These are phyloP conservation scores for Diarsia mendica DNA, from an alignment of 2,888 invertebrate genomes.

Conservation along the genomic window DNA sequence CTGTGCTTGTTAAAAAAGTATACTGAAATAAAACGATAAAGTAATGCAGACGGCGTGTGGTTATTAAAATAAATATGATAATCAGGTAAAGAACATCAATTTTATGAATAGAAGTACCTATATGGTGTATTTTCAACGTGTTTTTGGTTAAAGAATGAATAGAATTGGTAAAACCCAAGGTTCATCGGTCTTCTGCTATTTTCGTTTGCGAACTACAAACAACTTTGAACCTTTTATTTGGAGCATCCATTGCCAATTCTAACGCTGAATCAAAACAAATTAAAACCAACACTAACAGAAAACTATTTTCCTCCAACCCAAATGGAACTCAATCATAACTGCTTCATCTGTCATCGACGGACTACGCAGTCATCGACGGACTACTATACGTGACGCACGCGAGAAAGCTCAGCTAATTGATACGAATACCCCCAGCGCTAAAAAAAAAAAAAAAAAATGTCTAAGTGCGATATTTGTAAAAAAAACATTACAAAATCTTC, in stretches of 20 bases:
- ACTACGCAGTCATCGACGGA: no score
- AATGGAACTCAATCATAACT: constrained; percentile 56
- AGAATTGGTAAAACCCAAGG: constrained; percentile 15
- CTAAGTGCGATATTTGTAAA: no score
- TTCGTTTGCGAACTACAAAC: constrained; percentile 11
- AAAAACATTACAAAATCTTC: no score
- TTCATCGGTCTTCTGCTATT: constrained; percentile 22
- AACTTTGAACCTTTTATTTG: constrained; percentile 20
- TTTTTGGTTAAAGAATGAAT: neutral
- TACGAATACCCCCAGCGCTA: no score
- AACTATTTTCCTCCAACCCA: constrained; percentile 34
- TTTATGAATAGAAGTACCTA: neutral
- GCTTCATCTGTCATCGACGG: no score
- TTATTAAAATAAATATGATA: constrained; percentile 6
- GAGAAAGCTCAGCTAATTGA: no score
- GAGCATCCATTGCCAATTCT: constrained; percentile 29
- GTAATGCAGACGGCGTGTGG: neutral
- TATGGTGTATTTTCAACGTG: constrained; percentile 4
- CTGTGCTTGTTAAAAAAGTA: constrained; percentile 1
- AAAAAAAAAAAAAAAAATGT: no score
- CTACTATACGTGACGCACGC: no score
- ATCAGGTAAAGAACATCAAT: neutral
- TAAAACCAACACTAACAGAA: constrained; percentile 31
- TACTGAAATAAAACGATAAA: neutral
- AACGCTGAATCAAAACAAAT: constrained; percentile 28